phyloP scores from a whole-genome alignment of 2,797 vertebrate species.

The Silurus lanzhouensis region DNA sequence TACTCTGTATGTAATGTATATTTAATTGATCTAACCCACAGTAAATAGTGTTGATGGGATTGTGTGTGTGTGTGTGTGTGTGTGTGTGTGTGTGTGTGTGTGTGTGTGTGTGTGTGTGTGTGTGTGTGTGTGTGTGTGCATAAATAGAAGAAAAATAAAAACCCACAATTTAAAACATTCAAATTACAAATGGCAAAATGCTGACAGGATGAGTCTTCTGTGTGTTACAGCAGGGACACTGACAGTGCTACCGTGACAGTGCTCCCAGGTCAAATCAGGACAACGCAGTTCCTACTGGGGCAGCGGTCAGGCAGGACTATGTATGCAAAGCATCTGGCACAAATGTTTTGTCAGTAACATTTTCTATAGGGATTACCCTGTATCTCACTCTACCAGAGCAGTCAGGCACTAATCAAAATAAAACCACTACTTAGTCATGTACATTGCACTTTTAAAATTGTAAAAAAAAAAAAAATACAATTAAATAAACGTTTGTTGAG shows the following conservation, averaged over 20 bases:
- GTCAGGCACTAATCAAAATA: slow-evolving; percentile 24
- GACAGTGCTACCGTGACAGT: slow-evolving; percentile 50
- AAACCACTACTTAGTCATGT: slow-evolving; percentile 12
- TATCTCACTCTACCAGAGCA: slow-evolving; percentile 10
- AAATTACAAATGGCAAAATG: slow-evolving; percentile 51
- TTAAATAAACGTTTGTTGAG: not conserved
- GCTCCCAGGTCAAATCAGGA: slow-evolving; percentile 59
- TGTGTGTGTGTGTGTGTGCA: no score
- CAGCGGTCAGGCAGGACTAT: slow-evolving; percentile 10
- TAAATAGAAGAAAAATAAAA: not conserved
- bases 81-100: no score
- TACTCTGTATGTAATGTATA: not conserved
- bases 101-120: no score
- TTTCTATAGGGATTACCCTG: slow-evolving; percentile 42
- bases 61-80: slow-evolving; percentile 37
- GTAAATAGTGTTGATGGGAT: slow-evolving; percentile 38
- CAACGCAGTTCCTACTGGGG: slow-evolving; percentile 33
- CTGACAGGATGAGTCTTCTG: slow-evolving; percentile 56
- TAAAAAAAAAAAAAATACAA: not conserved
- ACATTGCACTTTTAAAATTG: not conserved
- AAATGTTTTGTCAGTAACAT: slow-evolving; percentile 55
- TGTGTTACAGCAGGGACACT: slow-evolving; percentile 52
- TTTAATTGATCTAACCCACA: not conserved
- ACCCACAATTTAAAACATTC: slow-evolving; percentile 24
- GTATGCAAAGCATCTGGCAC: slow-evolving; percentile 28